Evolutionary conservation across 2,888 invertebrate species (phyloP).

Genomic region (Coenonympha glycerion): DNA sequence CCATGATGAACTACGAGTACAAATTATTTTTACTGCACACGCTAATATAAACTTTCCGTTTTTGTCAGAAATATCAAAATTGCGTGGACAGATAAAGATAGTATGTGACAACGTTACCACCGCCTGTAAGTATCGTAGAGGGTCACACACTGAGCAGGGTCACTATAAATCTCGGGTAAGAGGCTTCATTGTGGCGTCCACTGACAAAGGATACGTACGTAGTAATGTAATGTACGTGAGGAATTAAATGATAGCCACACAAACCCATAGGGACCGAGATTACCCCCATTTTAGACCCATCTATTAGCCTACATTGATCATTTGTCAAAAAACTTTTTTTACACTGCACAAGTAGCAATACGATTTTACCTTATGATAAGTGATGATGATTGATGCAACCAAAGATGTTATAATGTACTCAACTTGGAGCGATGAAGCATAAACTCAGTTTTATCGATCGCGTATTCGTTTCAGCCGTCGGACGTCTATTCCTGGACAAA

Average conservation of each 20-base stretch:
- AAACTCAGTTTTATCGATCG: too few species aligned
- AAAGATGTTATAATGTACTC: too few species aligned
- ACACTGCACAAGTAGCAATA: too few species aligned
- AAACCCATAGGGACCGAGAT: conserved; percentile 15
- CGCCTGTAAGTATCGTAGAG: conserved; percentile 11
- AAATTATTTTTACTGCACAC: not conserved
- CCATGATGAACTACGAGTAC: not conserved
- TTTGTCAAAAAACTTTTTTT: not conserved
- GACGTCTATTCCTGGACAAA: too few species aligned
- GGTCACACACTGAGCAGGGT: conserved; percentile 26
- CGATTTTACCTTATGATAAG: too few species aligned
- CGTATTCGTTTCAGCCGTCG: too few species aligned
- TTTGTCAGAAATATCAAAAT: not conserved
- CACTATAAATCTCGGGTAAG: conserved; percentile 54
- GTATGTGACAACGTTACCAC: conserved; percentile 6
- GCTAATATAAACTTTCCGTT: not conserved
- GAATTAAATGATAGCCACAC: conserved; percentile 36
- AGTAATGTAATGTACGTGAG: conserved; percentile 38
- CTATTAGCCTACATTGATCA: conserved; percentile 6
- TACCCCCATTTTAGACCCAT: conserved; percentile 9
- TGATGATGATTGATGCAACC: too few species aligned
- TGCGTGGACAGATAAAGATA: not conserved
- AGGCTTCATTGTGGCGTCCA: conserved; percentile 48
- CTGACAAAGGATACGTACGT: conserved; percentile 48
- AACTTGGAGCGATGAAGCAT: too few species aligned